Evolutionary conservation across 2,888 invertebrate genomes (phyloP).

Genomic region (Nomada ferruginata): DNA sequence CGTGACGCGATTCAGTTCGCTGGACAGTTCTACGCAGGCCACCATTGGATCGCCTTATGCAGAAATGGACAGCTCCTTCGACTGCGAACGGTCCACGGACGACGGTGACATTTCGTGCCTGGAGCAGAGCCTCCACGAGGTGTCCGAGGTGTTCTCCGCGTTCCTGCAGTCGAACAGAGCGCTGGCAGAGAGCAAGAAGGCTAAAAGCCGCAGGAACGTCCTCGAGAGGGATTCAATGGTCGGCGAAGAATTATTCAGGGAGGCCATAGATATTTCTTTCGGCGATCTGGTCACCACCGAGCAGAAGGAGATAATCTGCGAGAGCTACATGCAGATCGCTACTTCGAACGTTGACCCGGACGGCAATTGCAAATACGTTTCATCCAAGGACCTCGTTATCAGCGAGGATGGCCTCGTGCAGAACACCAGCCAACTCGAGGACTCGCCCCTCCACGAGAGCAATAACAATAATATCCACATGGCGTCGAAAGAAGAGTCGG

Average conservation of each 20-base stretch:
- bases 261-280: constrained; percentile 2
- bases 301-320: constrained; percentile 28
- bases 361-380: not conserved
- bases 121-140: constrained; percentile 64
- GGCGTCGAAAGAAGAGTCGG: not conserved
- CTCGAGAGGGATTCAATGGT: not conserved
- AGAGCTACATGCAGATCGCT: constrained; percentile 10
- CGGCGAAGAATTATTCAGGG: constrained; percentile 12
- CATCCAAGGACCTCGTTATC: not conserved
- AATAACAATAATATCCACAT: not conserved
- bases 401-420: not conserved
- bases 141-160: constrained; percentile 66
- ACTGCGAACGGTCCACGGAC: not conserved
- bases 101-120: constrained; percentile 41
- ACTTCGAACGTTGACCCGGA: not conserved
- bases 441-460: not conserved
- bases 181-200: not conserved
- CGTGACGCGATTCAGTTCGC: not conserved
- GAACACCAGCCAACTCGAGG: not conserved
- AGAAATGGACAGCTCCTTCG: not conserved
- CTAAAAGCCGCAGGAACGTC: no score
- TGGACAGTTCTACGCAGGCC: not conserved
- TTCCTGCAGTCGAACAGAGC: constrained; percentile 58
- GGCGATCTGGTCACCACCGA: not conserved
- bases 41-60: not conserved